Conservation (phyloP, 2,888 invertebrate species). For the Stramonita haemastoma region DNA sequence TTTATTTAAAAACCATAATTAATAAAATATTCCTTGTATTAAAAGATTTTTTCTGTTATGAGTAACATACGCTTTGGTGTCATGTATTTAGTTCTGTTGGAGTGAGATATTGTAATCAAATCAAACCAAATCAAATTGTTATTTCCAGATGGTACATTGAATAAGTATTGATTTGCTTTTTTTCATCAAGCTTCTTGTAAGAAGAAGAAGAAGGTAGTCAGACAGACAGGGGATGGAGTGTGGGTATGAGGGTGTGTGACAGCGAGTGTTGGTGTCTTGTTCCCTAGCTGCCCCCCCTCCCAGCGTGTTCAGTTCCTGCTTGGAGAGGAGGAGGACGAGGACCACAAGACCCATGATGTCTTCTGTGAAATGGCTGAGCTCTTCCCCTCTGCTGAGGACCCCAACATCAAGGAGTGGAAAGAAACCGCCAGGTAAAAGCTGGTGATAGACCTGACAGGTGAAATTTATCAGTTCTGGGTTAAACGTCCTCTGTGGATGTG, state of each 20-base stretch:
- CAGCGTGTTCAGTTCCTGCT: slow-evolving; percentile 98
- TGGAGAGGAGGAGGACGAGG: slow-evolving; percentile 89
- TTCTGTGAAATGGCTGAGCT: slow-evolving; percentile 99
- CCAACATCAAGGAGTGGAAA: slow-evolving; percentile 90
- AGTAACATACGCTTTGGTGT: too few species aligned
- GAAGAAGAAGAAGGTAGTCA: not conserved
- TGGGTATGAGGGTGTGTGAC: not conserved
- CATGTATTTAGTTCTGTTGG: too few species aligned
- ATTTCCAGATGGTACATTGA: too few species aligned
- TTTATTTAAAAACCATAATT: too few species aligned
- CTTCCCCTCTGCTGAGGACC: slow-evolving; percentile 82
- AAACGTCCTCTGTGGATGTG: too few species aligned
- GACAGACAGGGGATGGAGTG: not conserved
- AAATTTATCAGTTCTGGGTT: too few species aligned
- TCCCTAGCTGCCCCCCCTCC: slow-evolving; percentile 82
- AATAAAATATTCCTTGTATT: too few species aligned
- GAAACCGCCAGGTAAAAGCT: slow-evolving; percentile 89
- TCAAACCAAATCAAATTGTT: too few species aligned
- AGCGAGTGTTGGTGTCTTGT: not conserved
- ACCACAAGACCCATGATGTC: slow-evolving; percentile 87
- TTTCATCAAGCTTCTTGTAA: not conserved
- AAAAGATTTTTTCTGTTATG: too few species aligned
- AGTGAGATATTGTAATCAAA: too few species aligned
- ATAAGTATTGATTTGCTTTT: too few species aligned
- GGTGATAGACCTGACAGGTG: not conserved